Base-by-base conservation (phyloP, 64 coral and sea anemone genomes). In the Acropora tenuis region DNA sequence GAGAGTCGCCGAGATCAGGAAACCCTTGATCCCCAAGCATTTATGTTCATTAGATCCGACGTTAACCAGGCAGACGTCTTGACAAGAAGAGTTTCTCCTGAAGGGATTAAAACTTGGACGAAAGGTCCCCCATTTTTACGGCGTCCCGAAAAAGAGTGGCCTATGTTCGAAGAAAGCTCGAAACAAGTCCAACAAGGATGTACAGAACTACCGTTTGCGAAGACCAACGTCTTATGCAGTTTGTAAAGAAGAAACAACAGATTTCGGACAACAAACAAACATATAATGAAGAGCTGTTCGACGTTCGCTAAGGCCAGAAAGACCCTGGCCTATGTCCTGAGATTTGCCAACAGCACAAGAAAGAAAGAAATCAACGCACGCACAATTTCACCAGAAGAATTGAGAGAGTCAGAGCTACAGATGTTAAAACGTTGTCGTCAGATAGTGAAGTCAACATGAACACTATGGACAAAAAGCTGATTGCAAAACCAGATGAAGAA, bases 1-100 rank as follows among this genome's bases (percentile, higher is more conserved):
- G 41, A 53, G 90, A 61, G 80, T 92, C 1, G 90, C 81, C 1
- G 90, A 92, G 45, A 92, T 86, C 80, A 77, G 76, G 90, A 92
- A 69, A 92, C 90, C 8, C 41, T 86, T 8, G 80, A 41, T 13
- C 50, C 72, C 15, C 43, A 92, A 74, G 57, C 43, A 8, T 92
- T 92, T 43, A 66, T 44, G 13, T 91, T 84, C 48, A 76, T 91
- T 16, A 74, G 52, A 83, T 84, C 30, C 50, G 59, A 63, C 2
- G 7, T 8, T 13, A 55, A 55, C 9, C 52, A 0, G 52, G 52
- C 52, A 5, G 52, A 55, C 52, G 52, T 55, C 52, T 9, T 55
- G 4, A 55, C 52, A 55, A 55, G 52, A 55, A 9, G 52, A 55
- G 52, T 9, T 55, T 9, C 52, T 55, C 52, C 52, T 9, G 52